These are phyloP conservation scores for Oceanodroma leucorhoa DNA, from an alignment of 2,797 vertebrate genomes.

Conservation along the genomic window DNA sequence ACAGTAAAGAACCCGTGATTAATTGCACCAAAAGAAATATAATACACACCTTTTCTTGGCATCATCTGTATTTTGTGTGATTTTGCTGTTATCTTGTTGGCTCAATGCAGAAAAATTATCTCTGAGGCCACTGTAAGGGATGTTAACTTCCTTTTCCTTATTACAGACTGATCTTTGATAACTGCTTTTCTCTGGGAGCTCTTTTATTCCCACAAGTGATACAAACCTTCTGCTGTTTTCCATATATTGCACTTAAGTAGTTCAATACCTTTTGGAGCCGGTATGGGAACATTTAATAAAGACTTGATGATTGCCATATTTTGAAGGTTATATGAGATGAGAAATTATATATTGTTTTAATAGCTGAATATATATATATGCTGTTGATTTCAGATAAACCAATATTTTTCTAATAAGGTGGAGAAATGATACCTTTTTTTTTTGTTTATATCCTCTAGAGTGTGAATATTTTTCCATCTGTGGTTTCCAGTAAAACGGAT, in stretches of 20 bases:
- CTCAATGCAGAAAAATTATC: constrained; percentile 38
- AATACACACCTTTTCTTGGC: constrained; percentile 35
- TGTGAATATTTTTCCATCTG: constrained; percentile 34
- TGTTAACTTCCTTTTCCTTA: constrained; percentile 43
- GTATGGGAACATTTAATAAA: constrained; percentile 44
- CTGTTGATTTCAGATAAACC: constrained; percentile 42
- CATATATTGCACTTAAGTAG: constrained; percentile 38
- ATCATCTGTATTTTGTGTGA: constrained; percentile 12
- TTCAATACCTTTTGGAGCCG: constrained; percentile 38
- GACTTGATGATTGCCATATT: constrained; percentile 7
- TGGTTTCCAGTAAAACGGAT: constrained; percentile 48
- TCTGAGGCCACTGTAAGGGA: background rate
- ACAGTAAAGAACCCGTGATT: constrained; percentile 48
- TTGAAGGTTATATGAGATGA: constrained; percentile 15
- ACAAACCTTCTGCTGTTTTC: constrained; percentile 49
- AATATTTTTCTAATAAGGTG: constrained; percentile 20
- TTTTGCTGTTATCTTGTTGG: constrained; percentile 25
- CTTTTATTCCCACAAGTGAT: constrained; percentile 55
- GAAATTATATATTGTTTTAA: constrained; percentile 45
- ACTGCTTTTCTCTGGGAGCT: constrained; percentile 36
- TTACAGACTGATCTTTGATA: constrained; percentile 57
- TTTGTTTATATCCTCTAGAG: constrained; percentile 4
- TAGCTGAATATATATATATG: constrained; percentile 39
- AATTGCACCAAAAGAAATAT: constrained; percentile 50
- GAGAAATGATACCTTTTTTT: background rate